A percentile compares a stretch with the other conserved stretches of the same genome.
These are phyloP conservation scores for Neomorphus geoffroyi DNA, from an alignment of 2,797 vertebrate species.

Conservation along the genomic window DNA sequence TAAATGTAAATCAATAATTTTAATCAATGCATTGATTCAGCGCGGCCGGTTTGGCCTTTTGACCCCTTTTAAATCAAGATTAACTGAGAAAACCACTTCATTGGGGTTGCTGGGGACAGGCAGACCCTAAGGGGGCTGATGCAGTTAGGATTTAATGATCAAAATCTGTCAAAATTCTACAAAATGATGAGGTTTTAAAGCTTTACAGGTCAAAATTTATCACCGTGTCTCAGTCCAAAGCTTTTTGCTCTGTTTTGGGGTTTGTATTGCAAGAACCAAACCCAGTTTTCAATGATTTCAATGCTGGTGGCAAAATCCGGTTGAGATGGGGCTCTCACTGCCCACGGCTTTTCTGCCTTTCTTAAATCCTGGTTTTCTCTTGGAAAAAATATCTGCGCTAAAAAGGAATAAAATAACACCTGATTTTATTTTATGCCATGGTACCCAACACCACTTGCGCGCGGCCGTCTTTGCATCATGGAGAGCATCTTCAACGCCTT, in stretches of 20 bases:
- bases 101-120: not conserved
- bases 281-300: rapidly evolving
- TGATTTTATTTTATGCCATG: rapidly evolving
- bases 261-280: rapidly evolving
- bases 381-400: not conserved
- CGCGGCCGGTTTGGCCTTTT: not conserved
- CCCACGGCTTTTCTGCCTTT: not conserved
- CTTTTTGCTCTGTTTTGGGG: not conserved
- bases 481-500: not conserved
- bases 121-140: rapidly evolving
- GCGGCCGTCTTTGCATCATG: rapidly evolving
- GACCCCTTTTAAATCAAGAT: not conserved
- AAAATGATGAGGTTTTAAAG: not conserved
- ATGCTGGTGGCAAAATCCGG: not conserved
- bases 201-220: not conserved
- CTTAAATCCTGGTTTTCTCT: not conserved
- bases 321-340: rapidly evolving
- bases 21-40: not conserved
- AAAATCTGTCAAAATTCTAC: not conserved
- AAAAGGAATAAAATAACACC: not conserved
- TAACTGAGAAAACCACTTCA: not conserved
- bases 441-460: not conserved
- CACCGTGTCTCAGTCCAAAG: not conserved
- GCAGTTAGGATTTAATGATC: not conserved
- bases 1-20: not conserved